phyloP scores from a whole-genome alignment of 2,797 vertebrate genomes.

The Orientallactaga sibirica region DNA sequence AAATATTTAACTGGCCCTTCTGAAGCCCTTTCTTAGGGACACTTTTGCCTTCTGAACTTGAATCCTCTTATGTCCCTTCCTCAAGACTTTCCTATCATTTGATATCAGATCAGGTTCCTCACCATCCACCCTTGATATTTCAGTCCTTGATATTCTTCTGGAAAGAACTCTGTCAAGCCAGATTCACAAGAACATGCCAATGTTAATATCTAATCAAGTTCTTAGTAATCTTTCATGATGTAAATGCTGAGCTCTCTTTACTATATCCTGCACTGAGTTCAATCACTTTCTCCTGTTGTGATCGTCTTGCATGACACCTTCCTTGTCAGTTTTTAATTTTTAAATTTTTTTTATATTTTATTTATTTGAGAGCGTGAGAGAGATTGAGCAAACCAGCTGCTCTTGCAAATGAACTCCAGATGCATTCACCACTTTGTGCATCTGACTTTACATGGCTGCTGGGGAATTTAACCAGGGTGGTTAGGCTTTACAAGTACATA shows the following conservation, averaged over 20 bases:
- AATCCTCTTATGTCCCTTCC: background rate
- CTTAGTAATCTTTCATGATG: background rate
- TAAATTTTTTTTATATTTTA: too few relatives aligned
- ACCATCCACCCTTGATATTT: background rate
- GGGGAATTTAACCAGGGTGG: too few relatives aligned
- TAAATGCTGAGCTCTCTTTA: background rate
- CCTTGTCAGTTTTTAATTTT: too few relatives aligned
- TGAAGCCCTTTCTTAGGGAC: background rate
- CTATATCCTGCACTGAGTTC: background rate
- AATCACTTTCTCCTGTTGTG: background rate
- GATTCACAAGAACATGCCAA: background rate
- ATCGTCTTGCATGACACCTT: background rate
- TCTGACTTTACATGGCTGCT: too few relatives aligned
- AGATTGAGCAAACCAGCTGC: too few relatives aligned
- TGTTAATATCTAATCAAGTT: background rate
- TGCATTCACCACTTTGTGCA: too few relatives aligned
- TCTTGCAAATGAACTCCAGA: too few relatives aligned
- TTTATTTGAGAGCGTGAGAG: too few relatives aligned
- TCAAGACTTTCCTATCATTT: background rate
- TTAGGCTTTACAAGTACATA: too few relatives aligned
- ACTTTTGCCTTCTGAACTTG: background rate
- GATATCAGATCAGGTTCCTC: background rate
- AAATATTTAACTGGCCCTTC: background rate
- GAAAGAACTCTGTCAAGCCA: background rate
- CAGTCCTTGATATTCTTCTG: background rate